Base-by-base conservation (phyloP, 2,888 invertebrate species). In the Drosophila fungiperda region DNA sequence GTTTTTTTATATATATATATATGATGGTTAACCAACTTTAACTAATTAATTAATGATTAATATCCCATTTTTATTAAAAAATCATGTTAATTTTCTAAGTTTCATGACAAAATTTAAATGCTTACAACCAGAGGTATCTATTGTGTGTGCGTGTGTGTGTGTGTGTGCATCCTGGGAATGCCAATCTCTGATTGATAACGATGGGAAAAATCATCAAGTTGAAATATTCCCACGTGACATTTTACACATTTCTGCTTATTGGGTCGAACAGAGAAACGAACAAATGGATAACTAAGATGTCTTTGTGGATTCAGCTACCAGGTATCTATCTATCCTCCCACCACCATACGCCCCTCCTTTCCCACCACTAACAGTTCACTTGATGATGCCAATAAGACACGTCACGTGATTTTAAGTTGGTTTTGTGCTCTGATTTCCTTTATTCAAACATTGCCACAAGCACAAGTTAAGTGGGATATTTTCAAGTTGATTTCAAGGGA, bases 361-460 rank as follows among this genome's bases (percentile, higher is more conserved):
- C 20, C 6, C 4, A 29, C 57, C 23, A 5, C 45, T 38, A 42
- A 50, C 65, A 55, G 58, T 71, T 76, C 35, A 50, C 52, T 71
- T 91, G 83, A 90, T 87, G 92, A 91, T 83, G 91, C 89, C 85
- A 92, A 91, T 92, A 91, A 90, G 89, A 86, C 91, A 91, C 92
- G 91, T 89, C 91, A 91, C 78, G 68, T 76, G 78, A 83, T 80
- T 86, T 71, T 7, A 2, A 61, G 42, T 67, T 57, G 64, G 15
- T 60, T 59, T 52, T 29, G 35, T 36, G 33, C 65, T 68, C 45
- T 50, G 45, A 49, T 63, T 54, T 52, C 49, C 26, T 55, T 60
- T 20, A 8, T 53, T 45, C n/a, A 48, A 26, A 49, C 36, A 55
- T 60, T 49, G 60, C 50, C 38, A 50, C 64, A 60, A 50, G 49